A percentile compares a stretch with the other conserved stretches of the same genome.
Evolutionary conservation across 2,888 invertebrate genomes (phyloP).

Genomic region (Alloplasta piceator): DNA sequence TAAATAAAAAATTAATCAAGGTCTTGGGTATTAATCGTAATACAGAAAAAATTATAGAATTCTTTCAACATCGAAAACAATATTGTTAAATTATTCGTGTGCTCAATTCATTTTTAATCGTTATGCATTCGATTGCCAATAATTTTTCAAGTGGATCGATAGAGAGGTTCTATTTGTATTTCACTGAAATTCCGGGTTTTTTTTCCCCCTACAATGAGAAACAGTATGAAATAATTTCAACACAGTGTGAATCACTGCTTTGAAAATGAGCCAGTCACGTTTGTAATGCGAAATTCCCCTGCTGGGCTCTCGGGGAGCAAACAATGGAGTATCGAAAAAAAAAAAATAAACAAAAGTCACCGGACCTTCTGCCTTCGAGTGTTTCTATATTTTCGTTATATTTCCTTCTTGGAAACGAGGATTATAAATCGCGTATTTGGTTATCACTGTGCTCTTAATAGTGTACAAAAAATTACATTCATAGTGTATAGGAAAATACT

Average conservation of each 20-base stretch:
- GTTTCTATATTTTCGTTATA: slow-evolving; percentile 57
- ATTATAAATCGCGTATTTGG: slow-evolving; percentile 20
- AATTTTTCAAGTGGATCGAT: no score
- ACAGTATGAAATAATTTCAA: neutral
- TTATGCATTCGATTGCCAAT: neutral
- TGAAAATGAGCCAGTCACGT: slow-evolving; percentile 13
- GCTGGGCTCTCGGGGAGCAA: neutral
- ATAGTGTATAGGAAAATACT: no score
- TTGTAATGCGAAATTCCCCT: neutral
- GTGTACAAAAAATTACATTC: neutral
- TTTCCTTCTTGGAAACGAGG: slow-evolving; percentile 10
- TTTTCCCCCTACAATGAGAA: neutral
- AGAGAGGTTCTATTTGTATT: no score
- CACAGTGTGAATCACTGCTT: neutral
- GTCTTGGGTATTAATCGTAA: neutral
- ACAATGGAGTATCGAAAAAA: slow-evolving; percentile 43
- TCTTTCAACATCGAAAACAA: no score
- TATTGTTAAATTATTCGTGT: no score
- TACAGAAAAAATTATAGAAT: neutral
- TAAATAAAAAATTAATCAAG: neutral
- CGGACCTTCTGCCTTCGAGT: slow-evolving; percentile 35
- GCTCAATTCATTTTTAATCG: no score
- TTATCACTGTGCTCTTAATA: neutral
- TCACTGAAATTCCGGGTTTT: neutral
- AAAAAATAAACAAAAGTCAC: slow-evolving; percentile 61